Conservation (phyloP, 1,140 invertebrate genomes). For the Uloborus diversus region DNA sequence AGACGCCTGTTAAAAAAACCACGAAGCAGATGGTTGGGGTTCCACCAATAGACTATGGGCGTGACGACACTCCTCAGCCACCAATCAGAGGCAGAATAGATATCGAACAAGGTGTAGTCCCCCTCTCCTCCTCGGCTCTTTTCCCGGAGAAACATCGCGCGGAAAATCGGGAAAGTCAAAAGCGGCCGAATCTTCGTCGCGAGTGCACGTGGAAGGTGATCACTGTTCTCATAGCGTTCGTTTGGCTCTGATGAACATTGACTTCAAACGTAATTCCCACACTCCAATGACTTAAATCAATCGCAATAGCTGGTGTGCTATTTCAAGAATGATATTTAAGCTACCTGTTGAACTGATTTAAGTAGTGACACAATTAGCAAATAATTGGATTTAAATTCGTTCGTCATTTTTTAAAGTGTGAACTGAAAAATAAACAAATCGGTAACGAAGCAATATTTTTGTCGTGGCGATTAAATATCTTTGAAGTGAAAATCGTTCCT, state of each 20-base stretch:
- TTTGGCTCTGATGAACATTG: background rate
- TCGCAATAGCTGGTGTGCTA: background rate
- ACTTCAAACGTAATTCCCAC: background rate
- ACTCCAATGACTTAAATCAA: background rate
- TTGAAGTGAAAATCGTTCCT: no score
- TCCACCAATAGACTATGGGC: slow-evolving; percentile 35
- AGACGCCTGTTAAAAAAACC: no score
- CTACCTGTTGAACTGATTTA: background rate
- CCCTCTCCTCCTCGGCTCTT: background rate
- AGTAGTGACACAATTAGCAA: background rate
- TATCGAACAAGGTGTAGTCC: slow-evolving; percentile 30
- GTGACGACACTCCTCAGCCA: slow-evolving; percentile 2
- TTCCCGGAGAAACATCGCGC: slow-evolving; percentile 21
- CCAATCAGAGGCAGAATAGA: slow-evolving; percentile 24
- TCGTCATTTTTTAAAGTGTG: no score
- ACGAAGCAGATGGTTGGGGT: slow-evolving; percentile 47
- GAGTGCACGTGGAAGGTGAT: slow-evolving; percentile 17
- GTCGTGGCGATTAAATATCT: no score
- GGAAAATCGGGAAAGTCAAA: slow-evolving; percentile 45
- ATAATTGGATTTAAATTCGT: background rate
- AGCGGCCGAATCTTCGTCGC: slow-evolving; percentile 2
- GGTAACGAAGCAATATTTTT: no score
- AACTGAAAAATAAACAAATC: no score
- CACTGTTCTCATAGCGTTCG: background rate
- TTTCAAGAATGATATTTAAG: background rate